These are phyloP conservation scores for Cephus runcator DNA, from an alignment of 2,888 invertebrate genomes.

Conservation along the genomic window DNA sequence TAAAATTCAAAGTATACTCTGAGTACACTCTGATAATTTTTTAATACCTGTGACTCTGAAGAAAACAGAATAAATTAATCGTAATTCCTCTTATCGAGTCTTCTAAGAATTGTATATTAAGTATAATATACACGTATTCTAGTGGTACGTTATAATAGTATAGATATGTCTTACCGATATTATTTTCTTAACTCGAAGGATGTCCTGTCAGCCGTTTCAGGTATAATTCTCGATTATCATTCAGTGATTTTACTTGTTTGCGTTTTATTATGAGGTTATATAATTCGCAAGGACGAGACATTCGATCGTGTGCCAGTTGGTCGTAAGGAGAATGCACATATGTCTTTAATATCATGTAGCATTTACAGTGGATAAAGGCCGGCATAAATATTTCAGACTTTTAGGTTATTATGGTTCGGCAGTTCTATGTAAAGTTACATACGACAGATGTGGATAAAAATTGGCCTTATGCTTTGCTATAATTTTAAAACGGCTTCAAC, in stretches of 20 bases:
- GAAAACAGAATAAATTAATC: not conserved
- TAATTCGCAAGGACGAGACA: not conserved
- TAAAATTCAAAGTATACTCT: not conserved
- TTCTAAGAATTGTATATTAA: not conserved
- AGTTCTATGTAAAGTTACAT: not conserved
- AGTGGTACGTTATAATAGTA: not conserved
- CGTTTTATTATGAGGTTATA: not conserved
- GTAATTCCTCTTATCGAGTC: not conserved
- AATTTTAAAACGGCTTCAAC: not conserved
- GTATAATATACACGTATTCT: not conserved
- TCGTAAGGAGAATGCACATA: not conserved
- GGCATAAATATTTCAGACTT: not conserved
- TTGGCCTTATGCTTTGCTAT: not conserved
- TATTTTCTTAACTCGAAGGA: not conserved
- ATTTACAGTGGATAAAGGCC: not conserved
- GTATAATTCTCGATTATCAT: not conserved
- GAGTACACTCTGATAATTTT: not conserved
- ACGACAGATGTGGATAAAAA: not conserved
- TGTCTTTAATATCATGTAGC: not conserved
- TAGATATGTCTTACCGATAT: not conserved
- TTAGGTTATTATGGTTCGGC: not conserved
- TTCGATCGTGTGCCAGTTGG: not conserved
- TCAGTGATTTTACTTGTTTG: not conserved
- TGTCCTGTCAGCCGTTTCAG: not conserved
- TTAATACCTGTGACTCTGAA: not conserved